Evolutionary conservation across 2,888 invertebrate species (phyloP).

Genomic region (Agrochola circellaris): DNA sequence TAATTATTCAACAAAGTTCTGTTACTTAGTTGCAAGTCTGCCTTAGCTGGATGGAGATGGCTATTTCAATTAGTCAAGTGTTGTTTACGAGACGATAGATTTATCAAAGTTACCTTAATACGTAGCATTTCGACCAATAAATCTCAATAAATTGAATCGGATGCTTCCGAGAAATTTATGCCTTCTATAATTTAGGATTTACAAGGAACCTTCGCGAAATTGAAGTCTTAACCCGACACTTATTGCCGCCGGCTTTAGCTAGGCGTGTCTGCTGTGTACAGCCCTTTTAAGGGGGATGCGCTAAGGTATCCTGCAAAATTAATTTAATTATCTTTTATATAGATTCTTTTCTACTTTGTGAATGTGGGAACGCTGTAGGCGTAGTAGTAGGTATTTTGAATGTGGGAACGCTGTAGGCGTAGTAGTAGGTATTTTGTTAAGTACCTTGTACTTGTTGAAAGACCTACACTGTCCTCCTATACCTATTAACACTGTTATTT

Average conservation of each 20-base stretch:
- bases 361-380: too few species aligned
- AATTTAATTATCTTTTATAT: too few species aligned
- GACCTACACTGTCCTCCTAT: too few species aligned
- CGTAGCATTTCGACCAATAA: constrained; percentile 36
- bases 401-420: too few species aligned
- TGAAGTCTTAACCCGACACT: constrained; percentile 43
- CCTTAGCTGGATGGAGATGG: neutral
- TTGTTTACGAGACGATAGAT: constrained; percentile 34
- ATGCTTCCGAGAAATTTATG: constrained; percentile 33
- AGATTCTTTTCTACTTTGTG: too few species aligned
- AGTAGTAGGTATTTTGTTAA: too few species aligned
- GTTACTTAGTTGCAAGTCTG: constrained; percentile 5
- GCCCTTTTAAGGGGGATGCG: constrained; percentile 31
- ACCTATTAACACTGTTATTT: too few species aligned
- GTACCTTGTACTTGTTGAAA: too few species aligned
- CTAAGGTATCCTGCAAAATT: neutral
- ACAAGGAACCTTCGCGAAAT: constrained; percentile 38
- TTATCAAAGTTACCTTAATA: constrained; percentile 14
- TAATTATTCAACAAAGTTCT: constrained; percentile 40
- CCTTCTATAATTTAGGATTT: constrained; percentile 41
- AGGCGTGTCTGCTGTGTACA: constrained; percentile 35
- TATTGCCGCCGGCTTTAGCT: constrained; percentile 42
- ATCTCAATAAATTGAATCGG: constrained; percentile 40
- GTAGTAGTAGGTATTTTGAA: too few species aligned
- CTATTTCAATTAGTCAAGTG: constrained; percentile 24